Evolutionary conservation across 2,113 vertebrate species (phyloP), one percentile per base, ranked within the genome.

Genomic region (Lucifuga dentata): DNA sequence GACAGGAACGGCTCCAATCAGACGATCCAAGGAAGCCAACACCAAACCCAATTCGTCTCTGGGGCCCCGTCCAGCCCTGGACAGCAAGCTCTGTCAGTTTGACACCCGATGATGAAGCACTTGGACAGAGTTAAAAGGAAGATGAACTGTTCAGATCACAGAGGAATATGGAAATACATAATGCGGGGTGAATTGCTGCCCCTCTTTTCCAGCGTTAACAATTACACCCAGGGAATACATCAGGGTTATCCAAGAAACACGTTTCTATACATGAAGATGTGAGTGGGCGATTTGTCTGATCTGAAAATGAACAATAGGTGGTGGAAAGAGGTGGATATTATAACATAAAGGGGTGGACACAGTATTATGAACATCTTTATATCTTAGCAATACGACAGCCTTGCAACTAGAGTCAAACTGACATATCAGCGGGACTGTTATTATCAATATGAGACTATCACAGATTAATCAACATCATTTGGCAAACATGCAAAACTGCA

Each of bases 101-200:
- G 74, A 85, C 67, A 51, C 19, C 4, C 13, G 41, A 52, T 71
- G 85, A 90, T 70, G 78, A 80, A 83, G 62, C 63, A 80, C 70
- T 73, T 87, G 80, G 86, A 84, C 72, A 17, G 10, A 71, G 59
- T 80, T 86, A 45, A 88, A 70, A 87, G 76, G 77, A 81, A 21
- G 79, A 83, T 55, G 59, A 63, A 35, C 62, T 46, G 73, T 73
- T 59, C 56, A 55, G 58, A 50, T 72, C 49, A 45, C 5, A 5
- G 39, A 6, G 53, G 43, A 65, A 76, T 56, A 59, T 21, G 61
- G 58, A 66, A 72, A 70, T 41, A 72, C 15, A 19, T 80, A 43
- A 73, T 36, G 52, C 7, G 12, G 7, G 12, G 12, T 44, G 45
- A 48, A 40, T 48, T 38, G 48, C 35, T 16, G 3, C n/a, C 32